These are phyloP conservation scores for Agrotis exclamationis DNA, from an alignment of 2,888 invertebrate species.

Conservation along the genomic window DNA sequence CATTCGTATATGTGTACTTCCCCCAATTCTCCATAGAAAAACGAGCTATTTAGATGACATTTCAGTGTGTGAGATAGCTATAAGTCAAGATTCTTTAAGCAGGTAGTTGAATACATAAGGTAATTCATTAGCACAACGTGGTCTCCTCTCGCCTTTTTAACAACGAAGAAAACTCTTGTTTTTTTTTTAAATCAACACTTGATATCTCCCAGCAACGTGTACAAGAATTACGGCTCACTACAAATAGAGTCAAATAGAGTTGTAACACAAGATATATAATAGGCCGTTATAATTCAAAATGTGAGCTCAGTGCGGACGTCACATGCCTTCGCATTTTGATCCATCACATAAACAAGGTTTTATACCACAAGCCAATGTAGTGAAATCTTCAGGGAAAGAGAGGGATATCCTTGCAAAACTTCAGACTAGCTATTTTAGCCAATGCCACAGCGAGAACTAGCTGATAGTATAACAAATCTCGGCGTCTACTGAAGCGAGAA, in stretches of 20 bases:
- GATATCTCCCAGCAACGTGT: too few species aligned
- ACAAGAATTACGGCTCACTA: too few species aligned
- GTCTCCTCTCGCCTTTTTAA: too few species aligned
- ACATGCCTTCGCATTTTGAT: neutral
- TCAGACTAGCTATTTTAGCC: constrained; percentile 11
- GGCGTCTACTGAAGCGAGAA: constrained; percentile 31
- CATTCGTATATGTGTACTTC: neutral
- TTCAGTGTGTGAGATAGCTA: neutral
- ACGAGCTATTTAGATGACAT: too few species aligned
- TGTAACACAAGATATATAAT: too few species aligned
- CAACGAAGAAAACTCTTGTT: too few species aligned
- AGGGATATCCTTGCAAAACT: neutral
- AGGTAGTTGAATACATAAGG: neutral
- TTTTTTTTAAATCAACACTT: too few species aligned
- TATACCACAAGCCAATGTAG: neutral
- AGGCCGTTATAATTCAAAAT: too few species aligned
- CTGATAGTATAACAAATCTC: constrained; percentile 40
- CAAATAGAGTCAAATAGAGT: too few species aligned
- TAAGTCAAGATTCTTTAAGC: neutral
- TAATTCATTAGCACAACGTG: neutral
- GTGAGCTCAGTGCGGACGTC: neutral
- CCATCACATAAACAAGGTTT: neutral
- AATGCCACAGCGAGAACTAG: constrained; percentile 5
- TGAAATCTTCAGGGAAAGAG: neutral
- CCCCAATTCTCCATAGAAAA: neutral